These are phyloP conservation scores for Drosophila emarginata DNA, from an alignment of 2,888 invertebrate genomes.

Conservation along the genomic window DNA sequence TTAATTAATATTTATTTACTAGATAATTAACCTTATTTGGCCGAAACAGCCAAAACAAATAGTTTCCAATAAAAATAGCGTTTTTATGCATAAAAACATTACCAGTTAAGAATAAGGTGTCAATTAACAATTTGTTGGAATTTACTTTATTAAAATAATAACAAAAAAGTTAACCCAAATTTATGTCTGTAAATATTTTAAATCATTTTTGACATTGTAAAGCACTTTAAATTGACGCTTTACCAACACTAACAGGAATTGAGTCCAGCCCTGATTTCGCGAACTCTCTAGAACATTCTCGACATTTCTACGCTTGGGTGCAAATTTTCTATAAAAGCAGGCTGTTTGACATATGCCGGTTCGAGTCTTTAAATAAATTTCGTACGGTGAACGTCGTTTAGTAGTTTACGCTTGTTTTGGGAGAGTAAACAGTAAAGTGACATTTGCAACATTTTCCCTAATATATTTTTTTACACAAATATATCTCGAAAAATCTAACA, in stretches of 20 bases:
- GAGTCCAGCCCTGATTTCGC: slow-evolving; percentile 57
- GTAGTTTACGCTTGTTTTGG: slow-evolving; percentile 57
- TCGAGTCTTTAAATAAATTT: slow-evolving; percentile 72
- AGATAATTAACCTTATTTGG: no score
- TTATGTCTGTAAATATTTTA: no score
- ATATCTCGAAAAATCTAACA: slow-evolving; percentile 50
- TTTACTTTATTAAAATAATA: no score
- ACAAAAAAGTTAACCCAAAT: no score
- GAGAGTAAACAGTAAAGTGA: slow-evolving; percentile 42
- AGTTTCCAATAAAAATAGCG: no score
- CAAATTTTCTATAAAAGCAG: slow-evolving; percentile 68
- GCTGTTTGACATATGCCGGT: slow-evolving; percentile 42
- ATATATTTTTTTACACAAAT: slow-evolving; percentile 56
- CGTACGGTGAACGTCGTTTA: slow-evolving; percentile 47
- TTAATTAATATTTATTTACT: no score
- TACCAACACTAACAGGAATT: slow-evolving; percentile 52
- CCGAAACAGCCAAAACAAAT: no score
- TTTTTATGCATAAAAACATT: no score
- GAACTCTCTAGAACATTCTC: slow-evolving; percentile 75
- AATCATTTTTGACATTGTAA: background rate
- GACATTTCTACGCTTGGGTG: slow-evolving; percentile 50
- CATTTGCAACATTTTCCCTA: slow-evolving; percentile 41
- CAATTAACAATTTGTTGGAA: no score
- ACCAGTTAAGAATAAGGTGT: no score
- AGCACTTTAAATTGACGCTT: no score